Base-by-base conservation (phyloP, 2,113 vertebrate species). In the Nibea albiflora region DNA sequence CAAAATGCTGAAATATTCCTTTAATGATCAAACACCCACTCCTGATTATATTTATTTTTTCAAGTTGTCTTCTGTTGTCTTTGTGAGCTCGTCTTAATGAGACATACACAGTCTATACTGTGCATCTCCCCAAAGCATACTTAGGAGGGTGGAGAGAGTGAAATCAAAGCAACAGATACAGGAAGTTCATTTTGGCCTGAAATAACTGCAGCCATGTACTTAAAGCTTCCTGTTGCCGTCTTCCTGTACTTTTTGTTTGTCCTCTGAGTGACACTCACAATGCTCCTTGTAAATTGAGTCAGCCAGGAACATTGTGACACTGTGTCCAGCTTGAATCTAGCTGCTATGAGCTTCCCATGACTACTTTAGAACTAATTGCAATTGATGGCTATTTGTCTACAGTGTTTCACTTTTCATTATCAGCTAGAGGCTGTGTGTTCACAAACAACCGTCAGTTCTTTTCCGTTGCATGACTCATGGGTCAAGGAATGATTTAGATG, bases 201-300 rank as follows among this genome's bases (percentile, higher is more conserved):
- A 76, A 47, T 72, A 76, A 71, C 35, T 28, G 46, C 69, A 57
- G 69, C 78, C 28, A 44, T 47, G 46, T 0, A 7, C 73, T 73
- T 68, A 58, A 39, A 46, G 71, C 56, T 65, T 77, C 68, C 64
- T 83, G 31, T 69, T 73, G 56, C 52, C 60, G 54, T 80, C n/a
- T 39, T 17, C 50, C 8, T 77, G 71, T 88, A 31, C 60, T 76
- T 72, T 74, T 73, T 50, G 60, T 71, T 76, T 87, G 80, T 76
- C 79, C 86, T 81, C 76, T 54, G 12, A 76, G 52, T 46, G 67
- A 78, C 72, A 68, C 69, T 80, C 80, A 68, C 81, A 89, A 89
- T 83, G 83, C 84, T 69, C 53, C n/a, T 61, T 57, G 62, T 73
- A 85, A 87, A 90, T 80, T 87, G 66, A 88, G 90, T 92, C 83